Percentiles rank a stretch among this genome's conserved stretches.
Evolutionary conservation across 2,797 vertebrate species (phyloP).

Genomic region (Thaleichthys pacificus): DNA sequence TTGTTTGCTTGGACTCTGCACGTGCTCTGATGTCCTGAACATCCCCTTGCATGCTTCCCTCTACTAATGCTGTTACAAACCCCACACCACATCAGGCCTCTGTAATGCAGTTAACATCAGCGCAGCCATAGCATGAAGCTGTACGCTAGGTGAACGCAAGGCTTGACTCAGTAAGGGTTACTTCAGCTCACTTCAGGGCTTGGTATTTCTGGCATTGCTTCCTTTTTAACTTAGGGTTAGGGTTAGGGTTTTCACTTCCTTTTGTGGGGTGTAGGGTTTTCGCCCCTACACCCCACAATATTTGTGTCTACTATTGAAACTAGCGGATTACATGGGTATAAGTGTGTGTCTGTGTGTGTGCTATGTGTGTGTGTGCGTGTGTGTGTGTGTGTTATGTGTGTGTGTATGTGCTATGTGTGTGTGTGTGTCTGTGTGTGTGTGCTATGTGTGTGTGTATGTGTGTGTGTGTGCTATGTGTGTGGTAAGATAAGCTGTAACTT

Average conservation of each 20-base stretch:
- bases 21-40: background rate
- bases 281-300: background rate
- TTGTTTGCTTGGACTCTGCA: background rate
- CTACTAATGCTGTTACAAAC: background rate
- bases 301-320: background rate
- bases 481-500: background rate
- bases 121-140: no score
- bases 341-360: background rate
- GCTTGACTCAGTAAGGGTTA: no score
- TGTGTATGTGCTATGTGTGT: background rate
- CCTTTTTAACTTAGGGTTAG: no score
- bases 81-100: no score
- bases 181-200: background rate
- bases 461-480: constrained; percentile 2
- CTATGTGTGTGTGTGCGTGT: constrained; percentile 2
- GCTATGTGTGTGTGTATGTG: constrained; percentile 9
- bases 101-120: no score
- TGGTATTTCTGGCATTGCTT: background rate
- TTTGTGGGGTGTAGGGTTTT: background rate
- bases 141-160: no score
- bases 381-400: constrained; percentile 5
- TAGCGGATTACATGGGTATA: background rate
- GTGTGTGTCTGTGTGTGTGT: background rate
- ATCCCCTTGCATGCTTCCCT: background rate
- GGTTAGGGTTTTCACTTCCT: no score